Percentiles rank a stretch among this genome's conserved stretches.
Conservation (phyloP, 2,888 invertebrate genomes). For the Ceraclea dissimilis region DNA sequence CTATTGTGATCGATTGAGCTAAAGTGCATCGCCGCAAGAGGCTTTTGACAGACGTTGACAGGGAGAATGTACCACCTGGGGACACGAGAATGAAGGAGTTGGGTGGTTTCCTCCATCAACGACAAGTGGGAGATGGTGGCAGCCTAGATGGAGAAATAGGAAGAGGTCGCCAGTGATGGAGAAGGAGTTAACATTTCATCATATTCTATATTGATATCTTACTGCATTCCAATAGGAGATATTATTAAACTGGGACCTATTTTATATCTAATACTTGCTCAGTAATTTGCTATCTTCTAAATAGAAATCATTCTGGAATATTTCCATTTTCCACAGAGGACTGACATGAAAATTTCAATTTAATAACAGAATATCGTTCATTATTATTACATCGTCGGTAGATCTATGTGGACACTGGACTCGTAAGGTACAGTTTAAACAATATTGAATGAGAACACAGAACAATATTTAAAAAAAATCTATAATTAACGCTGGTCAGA, state of each 20-base stretch:
- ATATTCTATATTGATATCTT: not conserved
- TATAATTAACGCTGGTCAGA: too few relatives aligned
- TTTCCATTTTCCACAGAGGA: not conserved
- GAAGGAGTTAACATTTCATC: not conserved
- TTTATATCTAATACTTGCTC: not conserved
- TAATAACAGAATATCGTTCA: too few relatives aligned
- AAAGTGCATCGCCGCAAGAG: constrained; percentile 14
- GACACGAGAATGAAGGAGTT: constrained; percentile 1
- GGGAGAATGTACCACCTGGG: constrained; percentile 6
- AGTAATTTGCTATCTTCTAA: not conserved
- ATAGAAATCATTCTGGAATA: not conserved
- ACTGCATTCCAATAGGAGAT: not conserved
- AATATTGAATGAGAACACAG: too few relatives aligned
- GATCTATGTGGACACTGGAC: too few relatives aligned
- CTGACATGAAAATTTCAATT: too few relatives aligned
- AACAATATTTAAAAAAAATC: too few relatives aligned
- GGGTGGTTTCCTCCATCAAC: not conserved
- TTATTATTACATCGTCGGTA: too few relatives aligned
- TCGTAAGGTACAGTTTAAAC: too few relatives aligned
- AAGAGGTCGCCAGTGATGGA: too few relatives aligned
- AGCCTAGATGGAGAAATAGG: not conserved
- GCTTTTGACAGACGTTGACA: constrained; percentile 23
- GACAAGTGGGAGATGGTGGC: not conserved
- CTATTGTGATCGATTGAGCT: constrained; percentile 9
- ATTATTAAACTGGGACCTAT: too few relatives aligned